Conservation (phyloP, 1,140 invertebrate genomes). For the Halictus rubicundus region DNA sequence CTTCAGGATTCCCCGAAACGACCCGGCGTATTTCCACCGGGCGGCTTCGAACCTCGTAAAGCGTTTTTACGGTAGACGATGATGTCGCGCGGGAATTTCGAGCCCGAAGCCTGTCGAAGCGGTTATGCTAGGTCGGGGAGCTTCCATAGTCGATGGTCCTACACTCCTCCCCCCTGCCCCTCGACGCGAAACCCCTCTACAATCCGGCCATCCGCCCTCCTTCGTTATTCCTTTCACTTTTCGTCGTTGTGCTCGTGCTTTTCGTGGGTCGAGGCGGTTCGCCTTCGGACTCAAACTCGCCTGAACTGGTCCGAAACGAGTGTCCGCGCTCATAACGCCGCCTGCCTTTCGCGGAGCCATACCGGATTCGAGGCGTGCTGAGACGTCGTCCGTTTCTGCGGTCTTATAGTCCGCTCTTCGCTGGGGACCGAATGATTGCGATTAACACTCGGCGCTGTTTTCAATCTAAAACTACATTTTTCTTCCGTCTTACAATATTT, state of each 20-base stretch:
- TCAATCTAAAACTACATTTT: no score
- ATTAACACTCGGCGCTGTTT: no score
- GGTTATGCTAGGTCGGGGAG: conserved; percentile 74
- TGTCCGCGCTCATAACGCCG: conserved; percentile 34
- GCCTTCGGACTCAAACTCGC: conserved; percentile 72
- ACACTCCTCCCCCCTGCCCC: not conserved
- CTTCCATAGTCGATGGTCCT: conserved; percentile 46
- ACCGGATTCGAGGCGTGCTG: conserved; percentile 41
- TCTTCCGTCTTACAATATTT: no score
- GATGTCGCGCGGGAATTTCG: conserved; percentile 15
- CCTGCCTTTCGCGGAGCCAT: conserved; percentile 40
- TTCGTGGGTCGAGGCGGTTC: conserved; percentile 69
- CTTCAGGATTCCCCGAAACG: conserved; percentile 25
- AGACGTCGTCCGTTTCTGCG: not conserved
- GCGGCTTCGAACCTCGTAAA: not conserved
- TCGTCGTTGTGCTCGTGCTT: conserved; percentile 69
- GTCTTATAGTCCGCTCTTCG: no score
- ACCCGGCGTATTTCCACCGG: not conserved
- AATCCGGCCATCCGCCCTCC: not conserved
- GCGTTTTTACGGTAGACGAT: conserved; percentile 2
- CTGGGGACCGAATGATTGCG: no score
- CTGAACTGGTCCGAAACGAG: conserved; percentile 68
- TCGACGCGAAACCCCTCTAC: not conserved
- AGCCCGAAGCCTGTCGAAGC: not conserved
- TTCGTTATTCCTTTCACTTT: conserved; percentile 73